Base-by-base conservation (phyloP, 2,113 vertebrate species). In the Stegostoma tigrinum region DNA sequence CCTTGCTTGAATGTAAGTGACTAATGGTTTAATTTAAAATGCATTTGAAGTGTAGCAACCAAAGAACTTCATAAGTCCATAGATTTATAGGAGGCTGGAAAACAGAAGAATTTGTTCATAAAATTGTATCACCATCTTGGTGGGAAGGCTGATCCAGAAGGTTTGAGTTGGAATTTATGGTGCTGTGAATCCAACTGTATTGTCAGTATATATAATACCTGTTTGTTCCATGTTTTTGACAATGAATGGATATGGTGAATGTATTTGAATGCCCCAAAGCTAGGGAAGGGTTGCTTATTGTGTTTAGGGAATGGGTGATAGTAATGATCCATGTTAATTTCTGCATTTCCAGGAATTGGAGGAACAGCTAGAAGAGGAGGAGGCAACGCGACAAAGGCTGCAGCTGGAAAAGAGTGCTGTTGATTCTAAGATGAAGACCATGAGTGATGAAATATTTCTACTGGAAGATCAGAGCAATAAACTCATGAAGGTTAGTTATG, bases 331-430 rank as follows among this genome's bases (percentile, higher is more conserved):
- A 66, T 38, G 61, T 93, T 66, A 42, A 95, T 10, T 72, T 48
- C 6, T 72, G 52, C 3, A 24, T 12, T 96, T 67, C 27, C 96
- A 99, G 99, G 99, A 99, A 30, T 97, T 99, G 80, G 99, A 99
- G 97, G 98, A 99, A 96, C 99, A 99, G 97, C 97, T 99, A 96
- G 99, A 99, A 96, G 99, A 99, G 96, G 99, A 99, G 96, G 99
- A 99, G 96, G 98, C 98, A 0, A 99, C 99, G 95, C 98, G 99
- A 89, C 99, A 99, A 97, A 99, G 99, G 96, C 97, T 99, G 42
- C 99, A 99, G 97, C 97, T 99, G 95, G 99, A 99, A 96, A 99
- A 99, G 96, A 99, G 99, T 96, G 99, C 99, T 72, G 96, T 98
- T 0, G 99, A 99, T 96, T 98, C 98, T 96, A 99, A 99, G 96